phyloP scores from a whole-genome alignment of 2,113 vertebrate species.

The Micronisus gabar region DNA sequence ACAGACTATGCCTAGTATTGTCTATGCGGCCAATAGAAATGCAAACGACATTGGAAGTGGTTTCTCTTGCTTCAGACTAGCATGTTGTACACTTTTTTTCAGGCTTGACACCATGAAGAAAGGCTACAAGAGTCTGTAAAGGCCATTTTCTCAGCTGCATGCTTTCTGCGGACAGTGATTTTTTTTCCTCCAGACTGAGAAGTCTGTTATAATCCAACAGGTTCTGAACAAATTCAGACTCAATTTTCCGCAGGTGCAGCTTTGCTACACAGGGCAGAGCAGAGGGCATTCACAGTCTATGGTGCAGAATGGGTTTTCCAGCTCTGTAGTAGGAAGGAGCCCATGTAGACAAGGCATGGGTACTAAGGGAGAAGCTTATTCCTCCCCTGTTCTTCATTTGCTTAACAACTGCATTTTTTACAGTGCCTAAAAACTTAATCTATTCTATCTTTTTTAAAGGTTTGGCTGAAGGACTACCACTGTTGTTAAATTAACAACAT shows the following conservation, averaged over 20 bases:
- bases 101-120: not conserved
- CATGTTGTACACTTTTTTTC: not conserved
- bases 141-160: not conserved
- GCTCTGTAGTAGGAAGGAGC: not conserved
- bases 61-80: not conserved
- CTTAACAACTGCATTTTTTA: not conserved
- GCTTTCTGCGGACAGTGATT: not conserved
- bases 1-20: not conserved
- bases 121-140: not conserved
- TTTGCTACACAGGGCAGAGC: not conserved
- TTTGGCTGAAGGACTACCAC: not conserved
- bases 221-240: not conserved
- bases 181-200: not conserved
- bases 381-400: not conserved
- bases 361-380: not conserved
- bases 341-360: not conserved
- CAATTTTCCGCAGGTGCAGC: not conserved
- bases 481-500: not conserved
- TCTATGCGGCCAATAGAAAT: not conserved
- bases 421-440: not conserved
- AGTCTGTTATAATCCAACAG: not conserved
- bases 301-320: not conserved
- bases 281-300: not conserved
- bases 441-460: not conserved
- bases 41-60: not conserved